Base-by-base conservation (phyloP, 2,797 vertebrate species). In the Naso thynnoides region DNA sequence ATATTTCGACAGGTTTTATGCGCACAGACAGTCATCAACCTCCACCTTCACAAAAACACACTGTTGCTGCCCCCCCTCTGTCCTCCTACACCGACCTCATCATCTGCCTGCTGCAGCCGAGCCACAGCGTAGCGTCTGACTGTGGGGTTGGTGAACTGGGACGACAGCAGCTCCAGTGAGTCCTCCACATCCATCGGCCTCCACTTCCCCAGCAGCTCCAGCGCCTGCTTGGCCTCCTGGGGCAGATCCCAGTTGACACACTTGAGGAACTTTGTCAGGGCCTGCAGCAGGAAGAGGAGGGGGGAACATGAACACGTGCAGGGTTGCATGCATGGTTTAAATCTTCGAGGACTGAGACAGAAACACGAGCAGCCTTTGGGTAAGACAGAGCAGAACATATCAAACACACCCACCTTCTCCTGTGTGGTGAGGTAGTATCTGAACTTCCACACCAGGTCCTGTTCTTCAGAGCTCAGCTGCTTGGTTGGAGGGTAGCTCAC, bases 381-480 rank as follows among this genome's bases (percentile, higher is more conserved):
- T 33, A 11, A 5, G 24, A 16, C 10, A 0, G 29, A n/a, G 31
- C 14, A 52, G 21, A 47, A 19, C 6, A 29, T 1, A 1, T 27
- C 3, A 8, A 23, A 24, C 18, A 29, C 9, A 48, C 89, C 4
- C 61, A 98, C 98, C 95, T 99, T 99, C 87, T 99, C 98, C 87
- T 99, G 98, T 69, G 96, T 97, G 76, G 98, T 99, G 83, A 99
- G 97, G 87, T 99, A 99, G 62, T 98, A 96, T 90, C 98, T 94
- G 93, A 99, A 99, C 91, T 99, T 99, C 98, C 98, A 99, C 86
- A 99, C 98, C 80, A 99, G 94, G 90, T 99, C 98, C 89, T 99
- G 97, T 39, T 98, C 98, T 88, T 99, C 98, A 0, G 98, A 99
- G 0, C 95, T 98, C 86, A 99, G 95, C 85, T 95, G 97, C 79